Conservation (phyloP, 2,888 invertebrate species). For the Onchidella celtica region DNA sequence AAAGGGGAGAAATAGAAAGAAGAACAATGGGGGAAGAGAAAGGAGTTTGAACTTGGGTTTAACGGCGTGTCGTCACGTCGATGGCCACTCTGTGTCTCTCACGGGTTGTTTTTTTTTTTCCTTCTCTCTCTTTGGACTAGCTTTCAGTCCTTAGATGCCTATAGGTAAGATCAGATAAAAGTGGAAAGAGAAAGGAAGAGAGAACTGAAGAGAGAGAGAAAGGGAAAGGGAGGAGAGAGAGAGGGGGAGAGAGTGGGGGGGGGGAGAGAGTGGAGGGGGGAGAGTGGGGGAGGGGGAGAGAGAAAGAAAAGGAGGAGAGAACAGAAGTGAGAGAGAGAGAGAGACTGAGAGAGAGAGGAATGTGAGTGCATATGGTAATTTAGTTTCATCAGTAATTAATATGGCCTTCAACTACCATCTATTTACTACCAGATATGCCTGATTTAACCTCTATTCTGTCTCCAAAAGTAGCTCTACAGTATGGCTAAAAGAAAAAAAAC, state of each 20-base stretch:
- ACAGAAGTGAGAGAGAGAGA: background rate
- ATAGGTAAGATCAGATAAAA: background rate
- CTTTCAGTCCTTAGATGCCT: no score
- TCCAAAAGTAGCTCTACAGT: no score
- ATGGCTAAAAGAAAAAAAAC: no score
- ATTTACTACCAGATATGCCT: no score
- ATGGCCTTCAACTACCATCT: no score
- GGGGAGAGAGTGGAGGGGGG: background rate
- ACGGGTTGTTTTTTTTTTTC: no score
- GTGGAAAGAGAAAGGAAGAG: background rate
- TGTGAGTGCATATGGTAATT: background rate
- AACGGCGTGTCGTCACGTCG: no score
- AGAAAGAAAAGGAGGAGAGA: background rate
- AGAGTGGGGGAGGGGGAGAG: background rate
- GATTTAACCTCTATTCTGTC: no score
- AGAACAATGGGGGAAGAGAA: background rate
- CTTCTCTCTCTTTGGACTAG: no score
- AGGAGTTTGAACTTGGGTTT: no score
- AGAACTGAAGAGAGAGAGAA: conserved; percentile 3
- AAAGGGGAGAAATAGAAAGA: background rate
- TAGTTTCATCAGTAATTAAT: no score
- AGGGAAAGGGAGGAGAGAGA: background rate
- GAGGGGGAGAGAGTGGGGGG: background rate
- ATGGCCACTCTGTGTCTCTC: no score
- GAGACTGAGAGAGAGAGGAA: background rate